Evolutionary conservation across 2,113 vertebrate species (phyloP), one percentile per base, ranked within the genome.

Genomic region (Gyps fulvus): DNA sequence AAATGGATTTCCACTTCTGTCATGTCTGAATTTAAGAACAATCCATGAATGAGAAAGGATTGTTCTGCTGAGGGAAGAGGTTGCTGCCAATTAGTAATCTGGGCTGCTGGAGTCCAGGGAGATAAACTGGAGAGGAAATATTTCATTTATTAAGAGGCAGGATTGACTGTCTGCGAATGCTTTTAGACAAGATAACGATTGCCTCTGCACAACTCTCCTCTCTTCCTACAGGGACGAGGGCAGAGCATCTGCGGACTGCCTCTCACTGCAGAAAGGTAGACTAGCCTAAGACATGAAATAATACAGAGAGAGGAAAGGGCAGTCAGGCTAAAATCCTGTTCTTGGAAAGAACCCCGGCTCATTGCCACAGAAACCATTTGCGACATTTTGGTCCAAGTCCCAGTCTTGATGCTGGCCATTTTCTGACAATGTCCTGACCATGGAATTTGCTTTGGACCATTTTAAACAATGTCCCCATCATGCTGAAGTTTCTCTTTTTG

Each of bases 121-220:
- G 76, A 90, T 81, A 92, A 95, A 95, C 58, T 90, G 49, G 63
- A 83, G 45, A 88, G 91, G 91, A 96, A 92, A 82, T 77, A 95
- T 77, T 86, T 88, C 85, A 90, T 77, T 88, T 92, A 59, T 73
- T 90, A 76, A 86, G 52, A 80, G 71, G 40, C 49, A 73, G 76
- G 79, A 86, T 22, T 95, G 85, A 92, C 67, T 83, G 42, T 22
- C 90, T 91, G 66, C 3, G 15, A 92, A 86, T 93, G 62, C 70
- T 87, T 79, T 55, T 22, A 90, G 82, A 83, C 66, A 86, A 91
- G 89, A 65, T 65, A 95, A 91, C 26, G 19, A 80, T 13, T 86
- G 54, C 54, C 43, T 78, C 59, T 65, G 38, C 14, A 4, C 66
- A 77, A 16, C 32, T 65, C 49, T 76, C 32, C 52, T 76, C 61